Conservation (phyloP, 2,888 invertebrate genomes). For the Volucella bombylans region DNA sequence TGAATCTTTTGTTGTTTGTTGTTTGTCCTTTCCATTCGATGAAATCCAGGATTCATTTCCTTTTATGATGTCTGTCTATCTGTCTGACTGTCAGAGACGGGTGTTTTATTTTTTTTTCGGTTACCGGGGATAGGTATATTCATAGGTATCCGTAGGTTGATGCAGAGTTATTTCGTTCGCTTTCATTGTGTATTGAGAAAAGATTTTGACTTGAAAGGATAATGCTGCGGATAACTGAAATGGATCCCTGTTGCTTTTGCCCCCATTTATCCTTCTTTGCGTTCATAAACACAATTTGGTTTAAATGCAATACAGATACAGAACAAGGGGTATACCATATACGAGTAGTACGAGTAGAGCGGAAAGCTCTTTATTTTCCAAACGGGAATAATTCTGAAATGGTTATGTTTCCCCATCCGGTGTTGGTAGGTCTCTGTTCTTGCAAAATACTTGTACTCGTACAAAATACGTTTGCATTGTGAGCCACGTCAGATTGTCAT, state of each 20-base stretch:
- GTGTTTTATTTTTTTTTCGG: neutral
- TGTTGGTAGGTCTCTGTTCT: conserved; percentile 1
- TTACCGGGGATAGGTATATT: neutral
- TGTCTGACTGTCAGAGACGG: conserved; percentile 15
- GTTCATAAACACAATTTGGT: conserved; percentile 49
- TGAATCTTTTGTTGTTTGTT: conserved; percentile 9
- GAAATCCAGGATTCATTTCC: conserved; percentile 66
- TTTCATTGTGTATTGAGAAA: conserved; percentile 14
- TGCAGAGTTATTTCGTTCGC: conserved; percentile 45
- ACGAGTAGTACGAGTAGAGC: neutral
- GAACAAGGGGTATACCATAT: neutral
- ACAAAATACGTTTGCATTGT: conserved; percentile 21
- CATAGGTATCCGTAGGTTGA: conserved; percentile 3
- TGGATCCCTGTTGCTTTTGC: conserved; percentile 57
- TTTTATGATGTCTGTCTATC: conserved; percentile 29
- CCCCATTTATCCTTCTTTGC: conserved; percentile 19
- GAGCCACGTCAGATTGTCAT: conserved; percentile 41
- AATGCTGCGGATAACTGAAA: conserved; percentile 46
- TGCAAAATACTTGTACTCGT: neutral
- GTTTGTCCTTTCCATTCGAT: conserved; percentile 37
- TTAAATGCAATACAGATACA: conserved; percentile 43
- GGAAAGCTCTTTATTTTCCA: conserved; percentile 52
- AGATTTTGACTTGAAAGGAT: conserved; percentile 28
- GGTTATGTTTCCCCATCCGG: conserved; percentile 42
- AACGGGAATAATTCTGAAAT: conserved; percentile 48